phyloP scores from a whole-genome alignment of 2,113 vertebrate genomes.

The Prionailurus viverrinus region DNA sequence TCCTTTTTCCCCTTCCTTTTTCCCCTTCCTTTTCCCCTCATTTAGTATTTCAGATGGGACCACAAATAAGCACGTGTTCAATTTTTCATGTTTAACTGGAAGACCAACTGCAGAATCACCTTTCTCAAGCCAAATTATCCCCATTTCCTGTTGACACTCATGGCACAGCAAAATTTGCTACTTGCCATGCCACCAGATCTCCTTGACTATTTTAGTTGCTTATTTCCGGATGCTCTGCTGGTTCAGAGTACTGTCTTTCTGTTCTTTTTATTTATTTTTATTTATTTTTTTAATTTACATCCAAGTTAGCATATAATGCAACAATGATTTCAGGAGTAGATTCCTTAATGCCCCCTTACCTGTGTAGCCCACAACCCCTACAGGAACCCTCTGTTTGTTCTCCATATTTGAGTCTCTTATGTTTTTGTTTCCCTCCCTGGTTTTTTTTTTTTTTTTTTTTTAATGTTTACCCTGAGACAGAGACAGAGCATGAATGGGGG shows the following conservation, averaged over 20 bases:
- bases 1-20: too few species aligned
- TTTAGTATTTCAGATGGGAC: constrained; percentile 13
- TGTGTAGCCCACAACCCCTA: too few species aligned
- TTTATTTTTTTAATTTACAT: too few species aligned
- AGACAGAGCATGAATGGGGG: too few species aligned
- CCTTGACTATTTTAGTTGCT: not conserved
- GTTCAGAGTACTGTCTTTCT: constrained; percentile 1
- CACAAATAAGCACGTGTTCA: not conserved
- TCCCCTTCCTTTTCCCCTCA: not conserved
- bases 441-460: too few species aligned
- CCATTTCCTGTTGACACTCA: not conserved
- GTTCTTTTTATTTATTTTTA: not conserved
- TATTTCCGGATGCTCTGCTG: not conserved
- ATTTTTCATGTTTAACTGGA: not conserved
- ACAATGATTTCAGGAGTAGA: too few species aligned
- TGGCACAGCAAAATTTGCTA: not conserved
- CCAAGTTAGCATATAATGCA: too few species aligned
- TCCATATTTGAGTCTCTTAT: too few species aligned
- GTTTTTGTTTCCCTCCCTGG: too few species aligned
- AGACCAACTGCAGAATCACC: constrained; percentile 33
- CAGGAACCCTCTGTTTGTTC: too few species aligned
- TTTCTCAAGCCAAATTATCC: not conserved
- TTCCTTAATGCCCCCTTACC: too few species aligned
- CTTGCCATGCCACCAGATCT: not conserved
- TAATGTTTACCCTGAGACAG: too few species aligned